Conservation (phyloP, 2,797 vertebrate species). For the Mus caroli region DNA sequence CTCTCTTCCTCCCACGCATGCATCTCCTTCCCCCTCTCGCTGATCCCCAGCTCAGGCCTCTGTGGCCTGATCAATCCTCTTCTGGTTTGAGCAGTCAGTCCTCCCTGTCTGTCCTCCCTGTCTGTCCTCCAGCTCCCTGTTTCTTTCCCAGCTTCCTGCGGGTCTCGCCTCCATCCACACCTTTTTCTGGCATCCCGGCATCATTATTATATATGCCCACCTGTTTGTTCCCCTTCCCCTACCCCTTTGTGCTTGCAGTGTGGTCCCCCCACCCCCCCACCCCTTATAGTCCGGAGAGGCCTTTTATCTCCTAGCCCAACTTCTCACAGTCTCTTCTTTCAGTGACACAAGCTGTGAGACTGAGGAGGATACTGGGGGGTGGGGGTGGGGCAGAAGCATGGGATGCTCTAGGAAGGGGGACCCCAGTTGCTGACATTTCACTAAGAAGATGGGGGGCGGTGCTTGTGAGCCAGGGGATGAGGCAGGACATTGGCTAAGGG, state of each 20-base stretch:
- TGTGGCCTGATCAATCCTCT: conserved; percentile 46
- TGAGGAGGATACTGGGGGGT: background rate
- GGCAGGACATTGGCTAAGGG: conserved; percentile 84
- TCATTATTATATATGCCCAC: conserved; percentile 41
- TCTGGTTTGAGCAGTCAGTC: background rate
- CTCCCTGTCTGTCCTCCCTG: background rate
- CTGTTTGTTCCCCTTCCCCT: conserved; percentile 65
- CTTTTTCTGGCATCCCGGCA: background rate
- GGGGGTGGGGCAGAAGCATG: background rate
- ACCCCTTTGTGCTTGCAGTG: background rate
- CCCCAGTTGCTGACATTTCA: conserved; percentile 86
- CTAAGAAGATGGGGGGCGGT: conserved; percentile 88
- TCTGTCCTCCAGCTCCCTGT: background rate
- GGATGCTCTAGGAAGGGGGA: conserved; percentile 60
- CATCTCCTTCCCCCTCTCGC: conserved; percentile 54
- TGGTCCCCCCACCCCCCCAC: background rate
- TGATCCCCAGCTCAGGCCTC: conserved; percentile 71
- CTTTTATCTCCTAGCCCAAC: background rate
- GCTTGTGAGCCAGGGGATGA: conserved; percentile 90
- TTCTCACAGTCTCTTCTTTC: background rate
- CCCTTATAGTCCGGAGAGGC: background rate
- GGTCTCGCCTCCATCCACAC: background rate
- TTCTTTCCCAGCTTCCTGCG: background rate
- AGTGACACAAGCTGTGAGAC: background rate
- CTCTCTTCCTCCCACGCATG: conserved; percentile 74